These are phyloP conservation scores for Agelas oroides DNA, from an alignment of 37 sponge, comb jelly and placozoan species.

Conservation along the genomic window DNA sequence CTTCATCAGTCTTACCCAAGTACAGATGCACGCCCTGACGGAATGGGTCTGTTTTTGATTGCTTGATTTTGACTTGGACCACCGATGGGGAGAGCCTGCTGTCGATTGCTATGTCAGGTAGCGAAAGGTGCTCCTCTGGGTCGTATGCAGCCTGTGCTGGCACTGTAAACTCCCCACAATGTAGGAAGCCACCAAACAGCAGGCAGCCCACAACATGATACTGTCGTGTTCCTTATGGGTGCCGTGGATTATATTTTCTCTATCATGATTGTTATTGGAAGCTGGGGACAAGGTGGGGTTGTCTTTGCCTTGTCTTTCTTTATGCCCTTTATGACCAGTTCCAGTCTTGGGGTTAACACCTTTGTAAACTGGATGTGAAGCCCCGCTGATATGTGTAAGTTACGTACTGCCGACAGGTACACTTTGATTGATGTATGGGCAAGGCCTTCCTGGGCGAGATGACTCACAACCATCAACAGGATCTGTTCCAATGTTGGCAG, in stretches of 20 bases:
- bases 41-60: too few relatives aligned
- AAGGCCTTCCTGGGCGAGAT: slow-evolving; percentile 12
- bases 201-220: slow-evolving; percentile 19
- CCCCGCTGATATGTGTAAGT: not conserved
- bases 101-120: slow-evolving; percentile 9
- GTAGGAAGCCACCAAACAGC: slow-evolving; percentile 18
- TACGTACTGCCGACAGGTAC: slow-evolving; percentile 39
- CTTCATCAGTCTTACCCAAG: too few relatives aligned
- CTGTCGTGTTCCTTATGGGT: slow-evolving; percentile 1
- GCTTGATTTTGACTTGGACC: not conserved
- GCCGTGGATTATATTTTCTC: not conserved
- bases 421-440: slow-evolving; percentile 9
- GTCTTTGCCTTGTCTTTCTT: not conserved
- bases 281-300: not conserved
- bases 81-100: not conserved
- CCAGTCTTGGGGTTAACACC: not conserved
- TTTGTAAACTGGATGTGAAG: not conserved
- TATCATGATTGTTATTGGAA: slow-evolving; percentile 23
- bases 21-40: too few relatives aligned
- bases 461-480: slow-evolving; percentile 16
- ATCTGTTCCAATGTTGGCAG: not conserved
- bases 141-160: not conserved
- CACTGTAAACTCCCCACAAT: slow-evolving; percentile 5
- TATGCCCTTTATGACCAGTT: slow-evolving; percentile 13
- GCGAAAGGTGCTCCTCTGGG: slow-evolving; percentile 1